Conservation (phyloP, 1,140 invertebrate species). For the Drosophila bocki region DNA sequence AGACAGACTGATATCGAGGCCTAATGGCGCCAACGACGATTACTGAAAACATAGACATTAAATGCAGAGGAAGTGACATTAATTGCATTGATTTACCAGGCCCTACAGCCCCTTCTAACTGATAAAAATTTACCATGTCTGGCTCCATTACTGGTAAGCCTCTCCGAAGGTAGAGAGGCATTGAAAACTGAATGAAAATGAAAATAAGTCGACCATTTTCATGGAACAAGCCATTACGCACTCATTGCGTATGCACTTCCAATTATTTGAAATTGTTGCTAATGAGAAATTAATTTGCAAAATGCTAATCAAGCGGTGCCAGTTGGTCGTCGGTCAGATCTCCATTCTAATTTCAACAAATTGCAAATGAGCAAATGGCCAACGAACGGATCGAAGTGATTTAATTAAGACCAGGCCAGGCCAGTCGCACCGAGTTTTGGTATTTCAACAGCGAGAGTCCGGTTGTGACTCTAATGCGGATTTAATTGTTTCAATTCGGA, state of each 20-base stretch:
- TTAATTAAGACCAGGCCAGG: constrained; percentile 49
- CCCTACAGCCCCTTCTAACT: constrained; percentile 51
- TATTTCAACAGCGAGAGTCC: constrained; percentile 24
- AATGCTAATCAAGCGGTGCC: constrained; percentile 65
- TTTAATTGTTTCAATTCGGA: constrained; percentile 59
- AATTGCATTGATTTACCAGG: constrained; percentile 77
- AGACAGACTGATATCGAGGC: constrained; percentile 18
- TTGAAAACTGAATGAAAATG: constrained; percentile 3
- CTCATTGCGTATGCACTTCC: constrained; percentile 64
- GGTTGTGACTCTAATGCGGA: constrained; percentile 41
- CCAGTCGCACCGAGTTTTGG: constrained; percentile 19
- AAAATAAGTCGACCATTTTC: not conserved
- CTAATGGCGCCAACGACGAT: constrained; percentile 71
- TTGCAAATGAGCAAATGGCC: constrained; percentile 25
- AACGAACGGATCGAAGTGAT: constrained; percentile 50
- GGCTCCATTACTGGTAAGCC: constrained; percentile 12
- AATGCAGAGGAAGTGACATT: constrained; percentile 80
- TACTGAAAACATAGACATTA: constrained; percentile 80
- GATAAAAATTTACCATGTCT: constrained; percentile 55
- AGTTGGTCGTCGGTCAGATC: constrained; percentile 29
- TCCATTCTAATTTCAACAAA: constrained; percentile 45
- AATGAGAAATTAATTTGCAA: constrained; percentile 78
- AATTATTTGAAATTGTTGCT: constrained; percentile 75
- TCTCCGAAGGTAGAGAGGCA: not conserved
- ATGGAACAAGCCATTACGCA: constrained; percentile 35